Base-by-base conservation (phyloP, 2,888 invertebrate genomes). In the Lathronympha strigana region DNA sequence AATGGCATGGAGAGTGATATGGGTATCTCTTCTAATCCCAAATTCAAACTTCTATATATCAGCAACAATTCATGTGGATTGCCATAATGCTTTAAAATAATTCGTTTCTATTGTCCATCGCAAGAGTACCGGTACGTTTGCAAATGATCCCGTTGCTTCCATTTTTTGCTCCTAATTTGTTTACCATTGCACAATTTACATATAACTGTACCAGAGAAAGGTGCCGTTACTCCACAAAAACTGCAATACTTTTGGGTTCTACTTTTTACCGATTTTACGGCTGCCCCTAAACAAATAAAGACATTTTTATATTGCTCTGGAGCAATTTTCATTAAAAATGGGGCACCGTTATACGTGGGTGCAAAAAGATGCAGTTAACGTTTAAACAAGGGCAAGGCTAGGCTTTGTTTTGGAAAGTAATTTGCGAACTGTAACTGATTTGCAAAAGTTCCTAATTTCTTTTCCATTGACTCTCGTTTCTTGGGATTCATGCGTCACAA, bases 241-340 rank as follows among this genome's bases (percentile, higher is more conserved):
- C 73, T 76, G 79, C 75, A 80, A 83, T 77, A 85, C 74, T 80
- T 86, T 83, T 75, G 83, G 80, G 88, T 60, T 87, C 88, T 80
- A 89, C 85, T 91, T 91, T 90, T 91, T 91, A 90, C 83, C 77
- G 79, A 86, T 86, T 79, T 69, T 81, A 75, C 85, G 75, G 83
- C 86, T 83, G 80, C 78, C 73, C 73, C 78, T 79, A 76, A 73
- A 80, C 82, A 87, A 88, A 87, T 86, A 86, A 84, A 87, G 87
- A 88, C 71, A 89, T 86, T 84, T 86, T 84, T 82, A 86, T 86
- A 79, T 76, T 72, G 75, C 68, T 63, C 66, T 43, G 49, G 69
- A 73, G 73, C 68, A 69, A 64, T 73, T 74, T 68, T 72, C 70
- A 73, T 69, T 69, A 73, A 72, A 71, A 71, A 61, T 67, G 53